A percentile compares a stretch with the other conserved stretches of the same genome.
Conservation (phyloP, 2,888 invertebrate species). For the Alviniconcha strummeri region DNA sequence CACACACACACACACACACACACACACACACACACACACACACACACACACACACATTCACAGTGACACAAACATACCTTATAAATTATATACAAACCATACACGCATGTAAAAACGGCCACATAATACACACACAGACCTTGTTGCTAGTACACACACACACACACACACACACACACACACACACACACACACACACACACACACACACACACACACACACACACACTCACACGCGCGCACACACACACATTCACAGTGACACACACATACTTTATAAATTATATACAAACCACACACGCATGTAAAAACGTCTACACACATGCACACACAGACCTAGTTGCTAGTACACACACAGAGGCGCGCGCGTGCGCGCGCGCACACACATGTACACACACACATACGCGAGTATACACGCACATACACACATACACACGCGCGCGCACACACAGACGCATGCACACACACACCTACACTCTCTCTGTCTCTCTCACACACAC, state of each 20-base stretch:
- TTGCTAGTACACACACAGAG: neutral
- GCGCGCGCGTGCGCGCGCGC: neutral
- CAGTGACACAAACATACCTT: too few relatives aligned
- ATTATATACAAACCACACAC: neutral
- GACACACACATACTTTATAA: neutral
- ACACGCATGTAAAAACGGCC: neutral
- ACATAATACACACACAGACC: neutral
- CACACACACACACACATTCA: too few relatives aligned
- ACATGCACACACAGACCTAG: neutral
- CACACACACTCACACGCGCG: neutral
- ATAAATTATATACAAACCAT: neutral
- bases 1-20: neutral
- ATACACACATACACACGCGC: neutral
- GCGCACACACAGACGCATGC: too few relatives aligned
- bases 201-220: too few relatives aligned
- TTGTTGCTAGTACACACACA: neutral
- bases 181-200: too few relatives aligned
- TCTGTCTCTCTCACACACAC: neutral
- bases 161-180: too few relatives aligned
- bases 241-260: neutral
- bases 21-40: neutral
- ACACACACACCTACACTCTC: neutral
- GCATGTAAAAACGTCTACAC: neutral
- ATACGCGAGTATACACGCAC: neutral
- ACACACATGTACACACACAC: too few relatives aligned